These are phyloP conservation scores for Gallinago stenura DNA, from an alignment of 2,797 vertebrate species.

Conservation along the genomic window DNA sequence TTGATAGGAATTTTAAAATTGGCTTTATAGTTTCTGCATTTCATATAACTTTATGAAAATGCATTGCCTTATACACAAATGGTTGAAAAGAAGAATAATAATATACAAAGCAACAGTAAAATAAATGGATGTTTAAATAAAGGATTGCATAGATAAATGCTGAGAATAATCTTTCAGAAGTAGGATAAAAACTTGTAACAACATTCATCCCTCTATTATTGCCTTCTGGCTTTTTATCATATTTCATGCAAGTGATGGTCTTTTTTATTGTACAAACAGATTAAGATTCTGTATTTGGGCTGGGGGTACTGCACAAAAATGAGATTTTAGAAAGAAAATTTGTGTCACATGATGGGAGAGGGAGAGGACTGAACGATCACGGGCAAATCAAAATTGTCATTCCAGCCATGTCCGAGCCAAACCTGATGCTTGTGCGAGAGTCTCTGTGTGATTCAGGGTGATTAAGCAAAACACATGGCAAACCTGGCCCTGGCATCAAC, in stretches of 20 bases:
- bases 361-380: background rate
- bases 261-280: background rate
- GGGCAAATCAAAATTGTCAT: background rate
- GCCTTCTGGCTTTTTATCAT: background rate
- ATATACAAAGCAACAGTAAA: background rate
- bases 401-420: background rate
- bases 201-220: background rate
- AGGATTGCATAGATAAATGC: background rate
- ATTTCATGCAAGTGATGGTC: background rate
- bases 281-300: background rate
- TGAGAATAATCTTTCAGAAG: background rate
- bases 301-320: background rate
- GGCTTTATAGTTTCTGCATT: background rate
- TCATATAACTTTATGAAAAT: background rate
- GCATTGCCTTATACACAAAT: background rate
- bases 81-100: background rate
- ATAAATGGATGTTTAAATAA: background rate
- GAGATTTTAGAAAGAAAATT: background rate
- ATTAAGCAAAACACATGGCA: background rate
- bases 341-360: background rate
- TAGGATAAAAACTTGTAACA: background rate
- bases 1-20: background rate
- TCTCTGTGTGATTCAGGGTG: background rate
- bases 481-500: background rate
- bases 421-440: rapidly evolving